Percentiles rank a stretch among this genome's conserved stretches.
phyloP scores from a whole-genome alignment of 2,888 invertebrate genomes.

The Drosophila hamatofila region DNA sequence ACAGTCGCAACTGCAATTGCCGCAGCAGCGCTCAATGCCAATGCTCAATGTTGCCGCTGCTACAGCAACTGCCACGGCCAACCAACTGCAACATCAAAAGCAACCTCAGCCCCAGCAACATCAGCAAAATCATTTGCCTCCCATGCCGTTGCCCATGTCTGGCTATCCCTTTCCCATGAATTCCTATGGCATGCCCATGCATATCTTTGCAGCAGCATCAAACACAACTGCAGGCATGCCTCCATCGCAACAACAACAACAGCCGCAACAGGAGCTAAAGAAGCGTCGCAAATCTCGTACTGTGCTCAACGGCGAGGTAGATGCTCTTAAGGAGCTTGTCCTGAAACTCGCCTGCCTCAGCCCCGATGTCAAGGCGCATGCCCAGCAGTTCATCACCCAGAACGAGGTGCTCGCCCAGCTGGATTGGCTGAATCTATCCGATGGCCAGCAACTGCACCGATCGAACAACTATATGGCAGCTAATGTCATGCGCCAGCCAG shows the following conservation, averaged over 20 bases:
- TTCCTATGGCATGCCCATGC: conserved; percentile 10
- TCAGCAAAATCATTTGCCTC: background rate
- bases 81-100: background rate
- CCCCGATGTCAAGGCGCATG: conserved; percentile 50
- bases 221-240: background rate
- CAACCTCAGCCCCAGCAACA: background rate
- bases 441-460: background rate
- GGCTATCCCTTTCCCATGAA: conserved; percentile 13
- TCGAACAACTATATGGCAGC: background rate
- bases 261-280: conserved; percentile 5
- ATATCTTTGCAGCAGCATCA: conserved; percentile 12
- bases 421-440: conserved; percentile 34
- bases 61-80: background rate
- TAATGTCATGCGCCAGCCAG: background rate
- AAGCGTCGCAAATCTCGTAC: conserved; percentile 31
- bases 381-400: conserved; percentile 50
- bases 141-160: conserved; percentile 18
- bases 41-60: background rate
- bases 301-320: conserved; percentile 55
- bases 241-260: background rate
- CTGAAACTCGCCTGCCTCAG: conserved; percentile 19
- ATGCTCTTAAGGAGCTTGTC: conserved; percentile 62
- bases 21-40: conserved; percentile 7
- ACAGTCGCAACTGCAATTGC: conserved; percentile 12
- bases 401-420: conserved; percentile 61